phyloP scores from a whole-genome alignment of 2,888 invertebrate genomes.

The Timema podura region DNA sequence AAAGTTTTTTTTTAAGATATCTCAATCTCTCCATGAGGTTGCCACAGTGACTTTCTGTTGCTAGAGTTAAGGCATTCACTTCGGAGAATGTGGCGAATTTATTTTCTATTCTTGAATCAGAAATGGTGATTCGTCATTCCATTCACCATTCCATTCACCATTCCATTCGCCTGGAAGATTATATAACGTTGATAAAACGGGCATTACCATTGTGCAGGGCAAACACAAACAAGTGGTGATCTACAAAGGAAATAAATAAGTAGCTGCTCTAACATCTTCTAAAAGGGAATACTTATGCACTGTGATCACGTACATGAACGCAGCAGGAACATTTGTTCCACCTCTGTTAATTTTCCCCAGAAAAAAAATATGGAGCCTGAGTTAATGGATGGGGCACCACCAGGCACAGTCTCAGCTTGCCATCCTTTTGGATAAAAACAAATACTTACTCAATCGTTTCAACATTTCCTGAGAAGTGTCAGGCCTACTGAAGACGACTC shows the following conservation, averaged over 20 bases:
- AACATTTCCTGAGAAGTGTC: conserved; percentile 10
- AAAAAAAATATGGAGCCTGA: conserved; percentile 20
- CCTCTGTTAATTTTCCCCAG: conserved; percentile 18
- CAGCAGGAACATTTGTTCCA: conserved; percentile 19
- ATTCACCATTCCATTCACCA: too few species aligned
- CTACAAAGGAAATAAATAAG: not conserved
- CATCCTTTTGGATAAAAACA: conserved; percentile 22
- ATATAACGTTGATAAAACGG: conserved; percentile 8
- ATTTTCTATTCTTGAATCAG: not conserved
- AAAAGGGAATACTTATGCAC: not conserved
- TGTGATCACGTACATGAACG: conserved; percentile 9
- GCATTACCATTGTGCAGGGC: too few species aligned
- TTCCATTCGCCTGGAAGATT: not conserved
- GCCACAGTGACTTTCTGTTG: not conserved
- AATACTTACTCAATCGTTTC: conserved; percentile 17
- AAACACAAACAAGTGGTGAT: not conserved
- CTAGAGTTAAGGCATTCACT: not conserved
- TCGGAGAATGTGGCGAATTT: not conserved
- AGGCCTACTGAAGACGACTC: conserved; percentile 14
- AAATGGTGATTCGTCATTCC: not conserved
- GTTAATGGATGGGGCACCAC: conserved; percentile 18
- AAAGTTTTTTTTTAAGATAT: conserved; percentile 1
- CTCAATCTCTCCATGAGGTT: not conserved
- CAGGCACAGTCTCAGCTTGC: conserved; percentile 19
- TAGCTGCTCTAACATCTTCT: not conserved